phyloP scores from a whole-genome alignment of 1,140 invertebrate species.

The Zophobas atratus region DNA sequence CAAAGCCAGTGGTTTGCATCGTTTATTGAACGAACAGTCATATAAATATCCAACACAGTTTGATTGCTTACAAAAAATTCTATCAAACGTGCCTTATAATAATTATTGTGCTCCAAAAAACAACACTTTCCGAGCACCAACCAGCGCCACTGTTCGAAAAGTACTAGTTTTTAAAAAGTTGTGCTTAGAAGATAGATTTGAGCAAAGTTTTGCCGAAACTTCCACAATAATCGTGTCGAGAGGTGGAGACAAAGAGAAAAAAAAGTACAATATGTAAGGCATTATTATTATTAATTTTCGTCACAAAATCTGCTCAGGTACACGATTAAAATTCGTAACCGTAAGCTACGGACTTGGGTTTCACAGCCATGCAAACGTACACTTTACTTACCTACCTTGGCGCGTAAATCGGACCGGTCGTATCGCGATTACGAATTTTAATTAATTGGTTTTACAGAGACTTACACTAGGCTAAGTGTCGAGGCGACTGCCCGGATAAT shows the following conservation, averaged over 20 bases:
- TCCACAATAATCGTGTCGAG: constrained; percentile 13
- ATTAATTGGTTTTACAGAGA: constrained; percentile 6
- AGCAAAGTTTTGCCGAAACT: constrained; percentile 41
- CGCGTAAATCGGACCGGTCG: background rate
- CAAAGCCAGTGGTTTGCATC: no score
- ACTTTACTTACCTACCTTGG: constrained; percentile 2
- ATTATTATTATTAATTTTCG: constrained; percentile 28
- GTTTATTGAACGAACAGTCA: no score
- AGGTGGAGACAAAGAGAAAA: constrained; percentile 4
- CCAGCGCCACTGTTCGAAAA: no score
- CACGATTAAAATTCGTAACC: constrained; percentile 42
- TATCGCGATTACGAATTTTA: constrained; percentile 46
- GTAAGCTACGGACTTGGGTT: constrained; percentile 5
- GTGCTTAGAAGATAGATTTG: constrained; percentile 37
- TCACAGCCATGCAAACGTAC: constrained; percentile 23
- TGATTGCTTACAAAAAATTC: no score
- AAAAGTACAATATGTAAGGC: constrained; percentile 34
- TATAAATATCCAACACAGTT: no score
- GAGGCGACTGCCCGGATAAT: constrained; percentile 41
- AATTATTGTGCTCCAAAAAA: no score
- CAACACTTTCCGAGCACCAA: no score
- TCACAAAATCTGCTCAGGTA: constrained; percentile 41
- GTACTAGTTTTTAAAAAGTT: no score
- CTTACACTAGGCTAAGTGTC: background rate
- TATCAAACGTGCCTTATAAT: no score